phyloP scores from a whole-genome alignment of 1,140 invertebrate species.

The Orussus abietinus region DNA sequence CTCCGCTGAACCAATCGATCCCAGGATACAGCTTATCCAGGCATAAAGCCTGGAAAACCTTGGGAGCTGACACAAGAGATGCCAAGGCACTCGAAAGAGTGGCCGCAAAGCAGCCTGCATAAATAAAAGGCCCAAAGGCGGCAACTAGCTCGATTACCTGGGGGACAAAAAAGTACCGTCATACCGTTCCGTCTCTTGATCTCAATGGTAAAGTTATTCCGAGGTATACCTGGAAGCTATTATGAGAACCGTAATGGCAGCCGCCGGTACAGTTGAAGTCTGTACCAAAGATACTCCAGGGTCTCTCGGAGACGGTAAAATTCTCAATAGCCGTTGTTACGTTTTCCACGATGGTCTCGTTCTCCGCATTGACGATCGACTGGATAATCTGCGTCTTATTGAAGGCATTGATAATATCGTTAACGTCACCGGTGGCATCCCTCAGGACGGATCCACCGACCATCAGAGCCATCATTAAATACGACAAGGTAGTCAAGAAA shows the following conservation, averaged over 20 bases:
- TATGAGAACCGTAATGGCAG: constrained; percentile 75
- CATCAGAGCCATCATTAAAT: constrained; percentile 77
- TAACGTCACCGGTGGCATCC: constrained; percentile 70
- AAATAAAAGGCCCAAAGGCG: constrained; percentile 87
- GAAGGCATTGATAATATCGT: constrained; percentile 44
- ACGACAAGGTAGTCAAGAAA: constrained; percentile 76
- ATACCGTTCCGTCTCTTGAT: not conserved
- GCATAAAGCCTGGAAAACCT: constrained; percentile 92
- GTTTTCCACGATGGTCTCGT: constrained; percentile 12
- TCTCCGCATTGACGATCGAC: constrained; percentile 11
- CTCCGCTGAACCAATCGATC: constrained; percentile 87
- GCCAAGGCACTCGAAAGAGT: constrained; percentile 94
- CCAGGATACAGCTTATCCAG: constrained; percentile 94
- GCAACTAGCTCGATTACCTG: constrained; percentile 90
- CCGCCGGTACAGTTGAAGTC: constrained; percentile 40
- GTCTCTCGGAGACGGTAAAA: constrained; percentile 6
- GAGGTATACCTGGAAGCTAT: constrained; percentile 71
- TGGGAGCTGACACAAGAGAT: constrained; percentile 92
- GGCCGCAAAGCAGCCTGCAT: constrained; percentile 94
- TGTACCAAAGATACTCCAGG: constrained; percentile 41
- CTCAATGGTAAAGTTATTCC: not conserved
- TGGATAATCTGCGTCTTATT: constrained; percentile 17
- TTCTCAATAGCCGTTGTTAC: constrained; percentile 7
- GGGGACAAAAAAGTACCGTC: constrained; percentile 34
- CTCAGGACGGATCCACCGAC: constrained; percentile 70